Conservation (phyloP, 2,888 invertebrate species). For the Diaphora mendica region DNA sequence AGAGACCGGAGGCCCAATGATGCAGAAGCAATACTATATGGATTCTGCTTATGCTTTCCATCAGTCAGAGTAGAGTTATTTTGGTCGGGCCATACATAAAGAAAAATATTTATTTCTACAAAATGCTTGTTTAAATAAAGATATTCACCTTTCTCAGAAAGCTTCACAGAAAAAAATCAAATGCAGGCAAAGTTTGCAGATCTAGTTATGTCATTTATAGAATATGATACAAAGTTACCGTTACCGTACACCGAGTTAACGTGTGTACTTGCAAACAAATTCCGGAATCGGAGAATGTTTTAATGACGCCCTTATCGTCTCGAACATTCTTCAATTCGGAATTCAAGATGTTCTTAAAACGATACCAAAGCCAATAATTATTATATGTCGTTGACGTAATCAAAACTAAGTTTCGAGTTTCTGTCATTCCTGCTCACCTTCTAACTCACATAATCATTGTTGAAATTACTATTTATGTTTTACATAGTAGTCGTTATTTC, state of each 20-base stretch:
- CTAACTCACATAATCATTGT: conserved; percentile 1
- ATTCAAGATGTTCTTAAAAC: conserved; percentile 50
- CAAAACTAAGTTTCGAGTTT: conserved; percentile 35
- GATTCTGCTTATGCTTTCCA: no score
- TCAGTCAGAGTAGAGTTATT: no score
- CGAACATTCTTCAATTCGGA: conserved; percentile 44
- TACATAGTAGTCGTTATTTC: background rate
- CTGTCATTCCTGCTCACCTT: conserved; percentile 25
- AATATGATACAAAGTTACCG: conserved; percentile 37
- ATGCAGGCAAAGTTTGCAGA: conserved; percentile 23
- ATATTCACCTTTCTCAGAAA: background rate
- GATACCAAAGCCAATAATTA: conserved; percentile 51
- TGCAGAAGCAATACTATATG: no score
- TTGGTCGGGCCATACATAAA: no score
- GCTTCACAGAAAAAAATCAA: conserved; percentile 21
- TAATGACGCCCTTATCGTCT: conserved; percentile 54
- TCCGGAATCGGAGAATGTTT: conserved; percentile 47
- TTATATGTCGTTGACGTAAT: conserved; percentile 46
- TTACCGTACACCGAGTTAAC: conserved; percentile 32
- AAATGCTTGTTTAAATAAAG: background rate
- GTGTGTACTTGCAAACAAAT: conserved; percentile 46
- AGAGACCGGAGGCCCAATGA: no score
- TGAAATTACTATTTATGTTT: background rate
- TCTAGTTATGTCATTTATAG: conserved; percentile 27
- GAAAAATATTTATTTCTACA: no score